Percentiles rank a stretch among this genome's conserved stretches.
These are phyloP conservation scores for Hypotaenidia philippensis DNA, from an alignment of 2,797 vertebrate genomes.

Conservation along the genomic window DNA sequence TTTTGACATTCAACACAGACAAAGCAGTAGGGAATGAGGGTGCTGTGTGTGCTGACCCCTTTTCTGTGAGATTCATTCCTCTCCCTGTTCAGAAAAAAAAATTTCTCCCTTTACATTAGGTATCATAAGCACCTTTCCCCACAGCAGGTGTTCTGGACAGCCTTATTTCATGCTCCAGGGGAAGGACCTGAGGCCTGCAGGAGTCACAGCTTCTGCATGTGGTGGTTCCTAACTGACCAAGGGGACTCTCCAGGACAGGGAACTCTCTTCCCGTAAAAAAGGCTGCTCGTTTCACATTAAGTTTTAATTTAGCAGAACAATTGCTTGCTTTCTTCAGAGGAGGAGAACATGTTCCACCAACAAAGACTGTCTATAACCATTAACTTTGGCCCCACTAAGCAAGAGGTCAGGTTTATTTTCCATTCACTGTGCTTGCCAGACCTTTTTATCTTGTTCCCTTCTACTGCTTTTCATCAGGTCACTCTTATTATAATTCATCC, in stretches of 20 bases:
- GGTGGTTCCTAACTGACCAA: not conserved
- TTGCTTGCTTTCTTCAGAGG: constrained; percentile 34
- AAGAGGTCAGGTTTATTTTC: constrained; percentile 63
- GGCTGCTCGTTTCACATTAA: constrained; percentile 11
- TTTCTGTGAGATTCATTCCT: not conserved
- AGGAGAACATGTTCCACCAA: constrained; percentile 22
- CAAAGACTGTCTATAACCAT: constrained; percentile 62
- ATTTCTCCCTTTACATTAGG: not conserved
- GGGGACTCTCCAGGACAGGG: not conserved
- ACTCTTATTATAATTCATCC: constrained; percentile 18
- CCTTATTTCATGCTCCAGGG: not conserved
- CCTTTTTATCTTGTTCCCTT: constrained; percentile 38
- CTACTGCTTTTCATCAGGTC: constrained; percentile 49
- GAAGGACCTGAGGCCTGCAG: not conserved
- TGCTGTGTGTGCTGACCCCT: not conserved
- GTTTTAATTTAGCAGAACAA: constrained; percentile 60
- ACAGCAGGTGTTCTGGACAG: not conserved
- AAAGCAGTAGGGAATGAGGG: not conserved
- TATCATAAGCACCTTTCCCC: not conserved
- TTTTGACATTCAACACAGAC: not conserved
- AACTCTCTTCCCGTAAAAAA: not conserved
- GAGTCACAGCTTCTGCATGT: not conserved
- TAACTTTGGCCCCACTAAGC: constrained; percentile 45
- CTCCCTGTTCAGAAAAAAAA: not conserved
- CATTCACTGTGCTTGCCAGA: constrained; percentile 1